These are phyloP conservation scores for Drosophila neocordata DNA, from an alignment of 1,140 invertebrate genomes.

Conservation along the genomic window DNA sequence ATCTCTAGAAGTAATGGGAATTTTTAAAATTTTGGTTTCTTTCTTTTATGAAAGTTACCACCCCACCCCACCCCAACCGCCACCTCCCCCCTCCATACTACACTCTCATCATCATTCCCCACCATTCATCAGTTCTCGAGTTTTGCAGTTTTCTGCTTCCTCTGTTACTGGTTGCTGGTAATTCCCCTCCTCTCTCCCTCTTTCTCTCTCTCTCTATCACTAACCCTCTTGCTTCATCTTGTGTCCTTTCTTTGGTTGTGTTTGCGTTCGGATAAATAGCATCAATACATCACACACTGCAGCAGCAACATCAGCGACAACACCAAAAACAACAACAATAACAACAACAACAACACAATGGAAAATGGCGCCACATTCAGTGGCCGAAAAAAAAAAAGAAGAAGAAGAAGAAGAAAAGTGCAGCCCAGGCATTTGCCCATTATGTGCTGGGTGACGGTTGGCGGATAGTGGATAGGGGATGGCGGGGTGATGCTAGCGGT, in stretches of 20 bases:
- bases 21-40: conserved; percentile 60
- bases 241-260: conserved; percentile 60
- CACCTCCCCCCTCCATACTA: too few species aligned
- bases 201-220: neutral
- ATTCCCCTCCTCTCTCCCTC: neutral
- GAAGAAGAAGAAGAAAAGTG: too few species aligned
- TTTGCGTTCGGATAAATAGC: conserved; percentile 80
- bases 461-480: neutral
- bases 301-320: conserved; percentile 36
- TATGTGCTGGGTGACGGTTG: neutral
- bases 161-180: conserved; percentile 43
- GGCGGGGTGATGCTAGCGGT: neutral
- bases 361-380: conserved; percentile 53
- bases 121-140: too few species aligned
- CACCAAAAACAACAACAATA: conserved; percentile 28
- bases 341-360: conserved; percentile 30
- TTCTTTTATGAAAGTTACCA: conserved; percentile 18
- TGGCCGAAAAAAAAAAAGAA: conserved; percentile 13
- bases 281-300: conserved; percentile 76
- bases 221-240: neutral
- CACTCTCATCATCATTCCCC: too few species aligned
- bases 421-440: conserved; percentile 37
- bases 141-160: conserved; percentile 2
- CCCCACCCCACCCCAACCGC: too few species aligned
- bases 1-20: conserved; percentile 13